These are phyloP conservation scores for Tympanuchus pallidicinctus DNA, from an alignment of 2,113 vertebrate species.

Conservation along the genomic window DNA sequence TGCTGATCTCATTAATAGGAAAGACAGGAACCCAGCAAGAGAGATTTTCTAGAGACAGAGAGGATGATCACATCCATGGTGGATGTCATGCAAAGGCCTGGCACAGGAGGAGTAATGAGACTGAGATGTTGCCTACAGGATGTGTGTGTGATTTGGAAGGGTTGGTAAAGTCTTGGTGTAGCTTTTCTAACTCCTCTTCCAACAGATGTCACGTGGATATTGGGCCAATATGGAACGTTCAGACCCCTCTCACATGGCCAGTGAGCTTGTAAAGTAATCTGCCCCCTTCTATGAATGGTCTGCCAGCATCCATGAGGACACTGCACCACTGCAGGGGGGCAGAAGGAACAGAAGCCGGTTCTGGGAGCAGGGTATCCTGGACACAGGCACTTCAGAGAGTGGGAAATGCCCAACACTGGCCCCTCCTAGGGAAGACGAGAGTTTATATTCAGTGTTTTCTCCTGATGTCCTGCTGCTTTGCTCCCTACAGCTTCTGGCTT, in stretches of 20 bases:
- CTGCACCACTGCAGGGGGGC: accelerated
- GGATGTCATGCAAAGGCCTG: not conserved
- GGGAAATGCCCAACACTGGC: not conserved
- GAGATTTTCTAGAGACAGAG: not conserved
- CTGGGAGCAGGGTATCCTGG: not conserved
- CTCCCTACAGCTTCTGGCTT: no score
- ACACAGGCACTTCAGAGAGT: not conserved
- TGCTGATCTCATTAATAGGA: not conserved
- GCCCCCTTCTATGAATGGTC: not conserved
- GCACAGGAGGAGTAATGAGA: not conserved
- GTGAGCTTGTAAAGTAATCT: not conserved
- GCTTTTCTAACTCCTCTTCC: not conserved
- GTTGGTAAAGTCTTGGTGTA: not conserved
- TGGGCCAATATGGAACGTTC: not conserved
- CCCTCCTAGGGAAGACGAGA: not conserved
- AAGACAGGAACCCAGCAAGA: not conserved
- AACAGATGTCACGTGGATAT: accelerated
- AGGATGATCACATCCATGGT: not conserved
- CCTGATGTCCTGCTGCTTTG: not conserved
- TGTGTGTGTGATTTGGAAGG: not conserved
- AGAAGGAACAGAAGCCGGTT: not conserved
- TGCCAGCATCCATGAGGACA: not conserved
- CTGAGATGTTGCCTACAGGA: not conserved
- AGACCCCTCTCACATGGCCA: not conserved
- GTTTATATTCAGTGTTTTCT: not conserved